Conservation (phyloP, 2,888 invertebrate genomes). For the Galeruca laticollis region DNA sequence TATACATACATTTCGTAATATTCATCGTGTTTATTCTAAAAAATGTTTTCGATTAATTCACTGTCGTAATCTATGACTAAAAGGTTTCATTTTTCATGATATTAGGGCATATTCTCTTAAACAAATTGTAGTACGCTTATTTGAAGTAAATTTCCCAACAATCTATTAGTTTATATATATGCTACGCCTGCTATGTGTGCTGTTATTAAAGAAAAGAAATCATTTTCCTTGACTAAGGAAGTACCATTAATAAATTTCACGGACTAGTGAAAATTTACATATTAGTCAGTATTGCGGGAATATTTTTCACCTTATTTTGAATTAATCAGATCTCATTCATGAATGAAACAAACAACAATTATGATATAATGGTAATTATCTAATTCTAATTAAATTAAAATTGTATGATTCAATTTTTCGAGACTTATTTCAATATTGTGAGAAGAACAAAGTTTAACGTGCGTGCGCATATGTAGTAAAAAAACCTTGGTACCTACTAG, state of each 20-base stretch:
- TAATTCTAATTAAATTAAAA: slow-evolving; percentile 25
- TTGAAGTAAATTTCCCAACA: no score
- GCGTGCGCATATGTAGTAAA: slow-evolving; percentile 47
- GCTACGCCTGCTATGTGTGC: no score
- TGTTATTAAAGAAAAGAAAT: no score
- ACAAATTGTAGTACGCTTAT: no score
- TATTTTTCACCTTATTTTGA: slow-evolving; percentile 1
- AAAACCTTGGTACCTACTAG: slow-evolving; percentile 58
- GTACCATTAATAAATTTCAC: slow-evolving; percentile 1
- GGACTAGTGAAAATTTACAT: slow-evolving; percentile 19
- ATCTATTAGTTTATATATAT: no score
- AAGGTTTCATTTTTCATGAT: no score
- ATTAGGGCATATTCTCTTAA: no score
- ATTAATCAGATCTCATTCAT: slow-evolving; percentile 16
- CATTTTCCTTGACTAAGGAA: neutral
- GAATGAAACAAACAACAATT: slow-evolving; percentile 31
- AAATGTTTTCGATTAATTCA: no score
- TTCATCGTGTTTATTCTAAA: no score
- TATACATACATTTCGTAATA: no score
- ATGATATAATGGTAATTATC: slow-evolving; percentile 30
- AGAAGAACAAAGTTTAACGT: slow-evolving; percentile 1
- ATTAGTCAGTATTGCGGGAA: slow-evolving; percentile 11
- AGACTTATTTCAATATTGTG: slow-evolving; percentile 38
- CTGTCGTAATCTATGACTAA: no score
- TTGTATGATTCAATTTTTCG: slow-evolving; percentile 36